phyloP scores from a whole-genome alignment of 2,113 vertebrate species.

The Plestiodon gilberti region DNA sequence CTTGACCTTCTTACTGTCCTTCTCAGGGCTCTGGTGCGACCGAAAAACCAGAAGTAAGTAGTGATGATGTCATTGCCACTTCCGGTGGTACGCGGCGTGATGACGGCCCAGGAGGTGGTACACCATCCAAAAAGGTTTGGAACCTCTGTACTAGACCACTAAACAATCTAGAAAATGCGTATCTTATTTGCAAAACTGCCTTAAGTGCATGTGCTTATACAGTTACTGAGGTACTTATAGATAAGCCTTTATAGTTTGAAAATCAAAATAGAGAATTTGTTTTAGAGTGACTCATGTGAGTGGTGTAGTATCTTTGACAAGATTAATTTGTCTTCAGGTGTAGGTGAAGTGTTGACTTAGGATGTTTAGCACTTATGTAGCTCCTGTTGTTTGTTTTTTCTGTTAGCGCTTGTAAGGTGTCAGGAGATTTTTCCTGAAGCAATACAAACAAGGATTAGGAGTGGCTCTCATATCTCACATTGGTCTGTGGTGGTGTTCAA shows the following conservation, averaged over 20 bases:
- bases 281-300: not conserved
- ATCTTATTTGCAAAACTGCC: not conserved
- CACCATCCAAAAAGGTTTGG: too few relatives aligned
- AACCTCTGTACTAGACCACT: too few relatives aligned
- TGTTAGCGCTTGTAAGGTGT: not conserved
- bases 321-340: not conserved
- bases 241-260: not conserved
- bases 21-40: too few relatives aligned
- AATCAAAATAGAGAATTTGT: not conserved
- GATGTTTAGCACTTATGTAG: not conserved
- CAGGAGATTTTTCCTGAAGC: not conserved
- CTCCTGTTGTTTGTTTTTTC: not conserved
- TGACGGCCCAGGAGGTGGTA: too few relatives aligned
- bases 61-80: too few relatives aligned
- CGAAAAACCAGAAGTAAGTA: too few relatives aligned
- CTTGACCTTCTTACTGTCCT: too few relatives aligned
- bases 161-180: not conserved
- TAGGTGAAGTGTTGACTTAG: not conserved
- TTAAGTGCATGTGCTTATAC: too few relatives aligned
- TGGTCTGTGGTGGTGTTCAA: not conserved
- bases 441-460: conserved; percentile 13
- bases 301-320: not conserved
- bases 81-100: too few relatives aligned
- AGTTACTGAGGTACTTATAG: not conserved
- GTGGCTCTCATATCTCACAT: not conserved